phyloP scores from a whole-genome alignment of 2,113 vertebrate genomes.

The Phaetusa simplex region DNA sequence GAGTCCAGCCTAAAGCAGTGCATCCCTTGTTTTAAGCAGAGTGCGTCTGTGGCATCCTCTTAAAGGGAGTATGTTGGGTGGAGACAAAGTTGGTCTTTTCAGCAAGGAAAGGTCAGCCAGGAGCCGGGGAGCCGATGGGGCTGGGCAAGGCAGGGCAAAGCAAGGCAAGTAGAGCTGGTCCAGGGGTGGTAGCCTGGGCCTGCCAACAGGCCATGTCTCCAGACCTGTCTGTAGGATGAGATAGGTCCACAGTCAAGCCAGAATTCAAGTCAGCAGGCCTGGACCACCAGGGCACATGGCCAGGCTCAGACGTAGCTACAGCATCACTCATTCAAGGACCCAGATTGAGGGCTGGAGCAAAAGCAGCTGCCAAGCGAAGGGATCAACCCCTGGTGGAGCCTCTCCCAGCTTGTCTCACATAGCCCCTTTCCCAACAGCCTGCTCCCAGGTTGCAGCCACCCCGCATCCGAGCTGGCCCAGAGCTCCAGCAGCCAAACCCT shows the following conservation, averaged over 20 bases:
- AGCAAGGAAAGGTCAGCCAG: neutral
- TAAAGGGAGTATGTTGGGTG: rapidly evolving
- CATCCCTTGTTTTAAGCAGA: neutral
- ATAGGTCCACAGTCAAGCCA: neutral
- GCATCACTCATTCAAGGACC: neutral
- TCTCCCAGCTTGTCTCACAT: neutral
- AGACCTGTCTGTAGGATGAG: neutral
- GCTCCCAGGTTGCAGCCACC: neutral
- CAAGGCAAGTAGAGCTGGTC: neutral
- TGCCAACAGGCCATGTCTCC: neutral
- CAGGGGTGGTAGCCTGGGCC: neutral
- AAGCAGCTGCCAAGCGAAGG: rapidly evolving
- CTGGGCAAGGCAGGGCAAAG: neutral
- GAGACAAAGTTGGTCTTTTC: neutral
- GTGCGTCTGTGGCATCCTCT: neutral
- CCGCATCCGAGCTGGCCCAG: neutral
- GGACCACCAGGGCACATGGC: neutral
- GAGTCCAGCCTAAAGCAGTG: neutral
- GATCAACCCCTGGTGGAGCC: too few species aligned
- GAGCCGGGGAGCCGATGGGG: rapidly evolving
- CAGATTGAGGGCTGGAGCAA: neutral
- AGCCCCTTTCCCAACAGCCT: neutral
- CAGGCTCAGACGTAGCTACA: rapidly evolving
- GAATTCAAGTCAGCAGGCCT: neutral
- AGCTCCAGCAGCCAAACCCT: neutral